Evolutionary conservation across 1,140 invertebrate species (phyloP).

Genomic region (Daktulosphaira vitifoliae): DNA sequence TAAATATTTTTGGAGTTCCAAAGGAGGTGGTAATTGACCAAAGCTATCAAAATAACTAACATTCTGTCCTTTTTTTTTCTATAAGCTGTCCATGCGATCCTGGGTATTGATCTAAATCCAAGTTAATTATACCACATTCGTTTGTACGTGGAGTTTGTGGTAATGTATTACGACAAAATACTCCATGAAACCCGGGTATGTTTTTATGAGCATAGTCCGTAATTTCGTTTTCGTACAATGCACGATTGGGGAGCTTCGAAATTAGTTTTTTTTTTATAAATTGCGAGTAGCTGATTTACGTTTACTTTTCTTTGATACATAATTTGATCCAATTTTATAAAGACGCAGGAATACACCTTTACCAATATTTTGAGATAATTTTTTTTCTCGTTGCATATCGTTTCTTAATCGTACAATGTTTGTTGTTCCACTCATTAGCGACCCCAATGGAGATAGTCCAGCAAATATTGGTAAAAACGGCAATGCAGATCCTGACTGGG

Average conservation of each 20-base stretch:
- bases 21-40: constrained; percentile 39
- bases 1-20: constrained; percentile 39
- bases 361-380: background rate
- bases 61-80: constrained; percentile 38
- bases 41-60: constrained; percentile 41
- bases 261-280: background rate
- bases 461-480: background rate
- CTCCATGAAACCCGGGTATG: constrained; percentile 34
- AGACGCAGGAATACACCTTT: background rate
- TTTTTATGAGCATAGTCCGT: background rate
- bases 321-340: background rate
- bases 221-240: background rate
- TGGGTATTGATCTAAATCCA: constrained; percentile 37
- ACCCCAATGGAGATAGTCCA: background rate
- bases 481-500: background rate
- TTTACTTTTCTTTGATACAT: background rate
- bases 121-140: constrained; percentile 41
- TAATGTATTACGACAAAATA: constrained; percentile 35
- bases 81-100: constrained; percentile 42
- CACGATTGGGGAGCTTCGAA: background rate
- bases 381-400: no score
- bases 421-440: background rate
- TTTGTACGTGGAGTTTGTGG: constrained; percentile 36
- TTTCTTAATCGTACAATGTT: background rate
- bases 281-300: background rate